Base-by-base conservation (phyloP, 2,888 invertebrate species). In the Acrobasis repandana region DNA sequence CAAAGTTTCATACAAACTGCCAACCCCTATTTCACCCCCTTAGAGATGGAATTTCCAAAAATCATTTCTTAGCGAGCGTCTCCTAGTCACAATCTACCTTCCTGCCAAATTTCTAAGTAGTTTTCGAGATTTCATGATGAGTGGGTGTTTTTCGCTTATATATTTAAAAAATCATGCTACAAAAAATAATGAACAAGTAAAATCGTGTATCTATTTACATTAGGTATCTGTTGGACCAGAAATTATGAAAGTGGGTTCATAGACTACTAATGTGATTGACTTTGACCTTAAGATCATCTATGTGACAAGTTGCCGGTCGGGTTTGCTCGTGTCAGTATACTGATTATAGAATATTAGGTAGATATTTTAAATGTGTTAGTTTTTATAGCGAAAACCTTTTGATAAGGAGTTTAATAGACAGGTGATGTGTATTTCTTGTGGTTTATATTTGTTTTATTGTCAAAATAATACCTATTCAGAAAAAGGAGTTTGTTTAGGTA, bases 221-320 rank as follows among this genome's bases (percentile, higher is more conserved):
- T 16, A 16, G 10, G 33, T 33, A n/a, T n/a, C n/a, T n/a, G 33
- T 1, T 36, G 54, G 38, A 20, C 54, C 38, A 54, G 20, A 54
- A 38, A 54, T 54, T 54, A 54, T 54, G 54, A 54, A 54, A 54
- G 54, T 54, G 10, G 20, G 11, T 16, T 38, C 54, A 36, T 38
- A 11, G 36, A 54, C 54, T 38, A 16, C 36, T 54, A 54, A 54
- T 38, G 14, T 43, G 14, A 54, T 43, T 20, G 54, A 43, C 38
- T 38, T 54, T 38, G 54, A 54, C 54, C 54, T 38, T 20, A 43
- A 16, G 54, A 38, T 54, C 54, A 54, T 54, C 54, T 18, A 9
- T 14, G 11, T 38, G 38, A 54, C 54, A 20, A 54, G 38, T 43
- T 38, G 43, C 18, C 20, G 10, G 9, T 38, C 38, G 11, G 38